Conservation (phyloP, 2,113 vertebrate genomes). For the Morone chrysops region DNA sequence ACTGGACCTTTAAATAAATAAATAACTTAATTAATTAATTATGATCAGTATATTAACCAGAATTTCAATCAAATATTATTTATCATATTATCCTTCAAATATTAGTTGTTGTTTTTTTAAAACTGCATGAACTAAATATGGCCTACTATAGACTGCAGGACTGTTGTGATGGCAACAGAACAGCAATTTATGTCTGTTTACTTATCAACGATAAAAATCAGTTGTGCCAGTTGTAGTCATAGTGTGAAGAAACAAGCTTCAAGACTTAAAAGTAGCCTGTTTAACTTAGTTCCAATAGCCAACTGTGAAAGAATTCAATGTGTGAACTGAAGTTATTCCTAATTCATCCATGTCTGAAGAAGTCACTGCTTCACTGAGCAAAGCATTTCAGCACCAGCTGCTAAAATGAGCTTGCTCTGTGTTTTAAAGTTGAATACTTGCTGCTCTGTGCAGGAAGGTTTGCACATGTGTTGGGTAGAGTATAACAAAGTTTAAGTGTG, state of each 20-base stretch:
- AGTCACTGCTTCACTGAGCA: constrained; percentile 47
- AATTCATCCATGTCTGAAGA: constrained; percentile 38
- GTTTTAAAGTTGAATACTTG: constrained; percentile 36
- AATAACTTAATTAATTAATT: background rate
- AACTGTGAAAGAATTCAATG: constrained; percentile 11
- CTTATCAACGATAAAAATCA: background rate
- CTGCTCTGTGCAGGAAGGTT: background rate
- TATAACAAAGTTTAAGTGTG: background rate
- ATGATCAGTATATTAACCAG: background rate
- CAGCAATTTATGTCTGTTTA: background rate
- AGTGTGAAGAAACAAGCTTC: background rate
- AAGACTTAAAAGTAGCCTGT: background rate
- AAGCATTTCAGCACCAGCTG: constrained; percentile 44
- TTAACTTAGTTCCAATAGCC: constrained; percentile 24
- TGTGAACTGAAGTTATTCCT: constrained; percentile 35
- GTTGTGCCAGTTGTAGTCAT: background rate
- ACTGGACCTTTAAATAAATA: no score
- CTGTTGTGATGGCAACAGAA: background rate
- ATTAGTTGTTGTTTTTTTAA: background rate
- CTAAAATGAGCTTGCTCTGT: constrained; percentile 45
- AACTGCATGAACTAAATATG: background rate
- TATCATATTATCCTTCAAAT: background rate
- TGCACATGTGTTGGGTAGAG: background rate
- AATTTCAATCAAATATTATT: background rate
- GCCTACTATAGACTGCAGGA: background rate